Evolutionary conservation across 2,888 invertebrate genomes (phyloP).

Genomic region (Epiblema foenella): DNA sequence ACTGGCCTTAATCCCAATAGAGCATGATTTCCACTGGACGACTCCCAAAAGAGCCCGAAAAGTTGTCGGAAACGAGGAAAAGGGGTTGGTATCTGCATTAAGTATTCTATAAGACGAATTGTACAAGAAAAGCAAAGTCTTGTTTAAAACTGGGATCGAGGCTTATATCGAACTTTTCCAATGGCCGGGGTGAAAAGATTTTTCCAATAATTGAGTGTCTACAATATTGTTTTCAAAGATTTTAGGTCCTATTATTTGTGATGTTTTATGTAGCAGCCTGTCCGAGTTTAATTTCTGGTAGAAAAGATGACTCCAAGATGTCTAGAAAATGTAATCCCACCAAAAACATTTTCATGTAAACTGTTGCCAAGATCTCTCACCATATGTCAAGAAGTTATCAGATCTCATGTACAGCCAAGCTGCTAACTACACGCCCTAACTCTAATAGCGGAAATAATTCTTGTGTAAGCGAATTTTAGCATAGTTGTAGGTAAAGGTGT

Average conservation of each 20-base stretch:
- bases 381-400: too few relatives aligned
- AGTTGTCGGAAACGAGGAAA: conserved; percentile 74
- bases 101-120: conserved; percentile 79
- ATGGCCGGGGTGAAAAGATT: conserved; percentile 75
- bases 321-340: too few relatives aligned
- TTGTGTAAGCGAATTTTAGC: too few relatives aligned
- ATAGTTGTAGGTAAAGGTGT: too few relatives aligned
- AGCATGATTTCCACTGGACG: conserved; percentile 71
- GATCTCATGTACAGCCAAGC: too few relatives aligned
- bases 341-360: too few relatives aligned
- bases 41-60: conserved; percentile 72
- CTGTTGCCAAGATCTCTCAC: too few relatives aligned
- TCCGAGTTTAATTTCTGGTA: background rate
- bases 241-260: conserved; percentile 16
- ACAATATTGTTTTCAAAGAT: conserved; percentile 57
- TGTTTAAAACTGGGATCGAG: conserved; percentile 74
- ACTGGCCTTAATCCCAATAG: conserved; percentile 60
- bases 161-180: conserved; percentile 77
- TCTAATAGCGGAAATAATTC: too few relatives aligned
- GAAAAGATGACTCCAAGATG: background rate
- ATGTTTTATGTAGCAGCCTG: background rate
- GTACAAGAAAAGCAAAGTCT: conserved; percentile 82
- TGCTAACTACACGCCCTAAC: too few relatives aligned
- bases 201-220: conserved; percentile 77
- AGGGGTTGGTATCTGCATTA: conserved; percentile 76